Evolutionary conservation across 2,888 invertebrate species (phyloP).

Genomic region (Tachina fera): DNA sequence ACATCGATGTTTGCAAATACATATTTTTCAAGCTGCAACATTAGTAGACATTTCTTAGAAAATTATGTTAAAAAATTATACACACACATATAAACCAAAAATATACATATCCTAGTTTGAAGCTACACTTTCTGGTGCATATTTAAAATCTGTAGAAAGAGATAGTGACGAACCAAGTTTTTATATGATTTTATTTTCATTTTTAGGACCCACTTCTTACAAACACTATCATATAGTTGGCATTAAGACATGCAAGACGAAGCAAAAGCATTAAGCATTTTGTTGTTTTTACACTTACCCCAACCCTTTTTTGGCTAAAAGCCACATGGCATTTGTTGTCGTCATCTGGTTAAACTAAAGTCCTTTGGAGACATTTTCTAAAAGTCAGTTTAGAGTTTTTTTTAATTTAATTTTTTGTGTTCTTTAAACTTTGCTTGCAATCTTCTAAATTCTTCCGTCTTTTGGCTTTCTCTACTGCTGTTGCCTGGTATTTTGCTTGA

Average conservation of each 20-base stretch:
- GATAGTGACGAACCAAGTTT: conserved; percentile 2
- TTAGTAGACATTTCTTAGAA: no score
- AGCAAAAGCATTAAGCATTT: conserved; percentile 22
- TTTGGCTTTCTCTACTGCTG: conserved; percentile 10
- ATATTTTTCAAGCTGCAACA: no score
- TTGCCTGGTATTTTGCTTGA: conserved; percentile 45
- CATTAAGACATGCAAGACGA: conserved; percentile 7
- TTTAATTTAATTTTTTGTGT: background rate
- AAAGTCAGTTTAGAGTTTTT: conserved; percentile 56
- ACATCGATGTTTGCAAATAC: background rate
- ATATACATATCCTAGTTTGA: background rate
- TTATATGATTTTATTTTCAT: conserved; percentile 15
- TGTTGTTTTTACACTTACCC: background rate
- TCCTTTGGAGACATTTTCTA: conserved; percentile 66
- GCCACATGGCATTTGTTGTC: conserved; percentile 73
- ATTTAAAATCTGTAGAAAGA: background rate
- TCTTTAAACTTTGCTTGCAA: conserved; percentile 6
- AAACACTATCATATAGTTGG: background rate
- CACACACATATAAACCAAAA: background rate
- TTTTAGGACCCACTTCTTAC: background rate
- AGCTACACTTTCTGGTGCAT: background rate
- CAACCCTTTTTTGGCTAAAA: conserved; percentile 64
- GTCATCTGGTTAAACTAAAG: conserved; percentile 71
- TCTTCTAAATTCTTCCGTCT: conserved; percentile 20
- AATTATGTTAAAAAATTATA: background rate